These are phyloP conservation scores for Yasuhikotakia modesta DNA, from an alignment of 2,797 vertebrate genomes.

Conservation along the genomic window DNA sequence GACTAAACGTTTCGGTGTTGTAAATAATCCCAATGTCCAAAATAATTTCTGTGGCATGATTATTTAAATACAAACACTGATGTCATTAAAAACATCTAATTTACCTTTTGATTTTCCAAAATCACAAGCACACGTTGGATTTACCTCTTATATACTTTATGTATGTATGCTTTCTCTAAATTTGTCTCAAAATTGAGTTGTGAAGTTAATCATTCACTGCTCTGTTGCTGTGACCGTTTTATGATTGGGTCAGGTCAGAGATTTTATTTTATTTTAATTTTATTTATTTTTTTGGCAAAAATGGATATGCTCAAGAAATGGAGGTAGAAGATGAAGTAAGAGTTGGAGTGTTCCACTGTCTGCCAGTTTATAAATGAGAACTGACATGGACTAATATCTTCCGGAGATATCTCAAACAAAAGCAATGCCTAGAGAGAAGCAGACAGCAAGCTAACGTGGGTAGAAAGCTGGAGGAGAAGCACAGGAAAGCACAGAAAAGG, in stretches of 20 bases:
- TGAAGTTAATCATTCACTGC: constrained; percentile 75
- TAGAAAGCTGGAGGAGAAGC: constrained; percentile 71
- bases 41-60: constrained; percentile 49
- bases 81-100: constrained; percentile 68
- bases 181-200: constrained; percentile 72
- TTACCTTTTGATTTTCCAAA: constrained; percentile 76
- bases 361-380: constrained; percentile 72
- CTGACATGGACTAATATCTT: constrained; percentile 73
- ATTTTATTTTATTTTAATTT: too few relatives aligned
- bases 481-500: constrained; percentile 38
- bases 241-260: constrained; percentile 75
- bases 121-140: constrained; percentile 71
- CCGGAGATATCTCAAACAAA: constrained; percentile 64
- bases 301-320: constrained; percentile 64
- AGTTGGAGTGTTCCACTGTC: constrained; percentile 39
- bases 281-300: too few relatives aligned
- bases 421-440: constrained; percentile 53
- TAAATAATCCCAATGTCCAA: constrained; percentile 63
- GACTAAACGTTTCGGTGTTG: too few relatives aligned
- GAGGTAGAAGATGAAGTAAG: constrained; percentile 53
- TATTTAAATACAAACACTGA: constrained; percentile 67
- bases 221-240: constrained; percentile 70
- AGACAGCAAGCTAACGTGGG: constrained; percentile 58
- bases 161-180: constrained; percentile 64
- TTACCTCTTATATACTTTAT: constrained; percentile 61